phyloP scores from a whole-genome alignment of 2,113 vertebrate genomes.

The Hippocampus comes region DNA sequence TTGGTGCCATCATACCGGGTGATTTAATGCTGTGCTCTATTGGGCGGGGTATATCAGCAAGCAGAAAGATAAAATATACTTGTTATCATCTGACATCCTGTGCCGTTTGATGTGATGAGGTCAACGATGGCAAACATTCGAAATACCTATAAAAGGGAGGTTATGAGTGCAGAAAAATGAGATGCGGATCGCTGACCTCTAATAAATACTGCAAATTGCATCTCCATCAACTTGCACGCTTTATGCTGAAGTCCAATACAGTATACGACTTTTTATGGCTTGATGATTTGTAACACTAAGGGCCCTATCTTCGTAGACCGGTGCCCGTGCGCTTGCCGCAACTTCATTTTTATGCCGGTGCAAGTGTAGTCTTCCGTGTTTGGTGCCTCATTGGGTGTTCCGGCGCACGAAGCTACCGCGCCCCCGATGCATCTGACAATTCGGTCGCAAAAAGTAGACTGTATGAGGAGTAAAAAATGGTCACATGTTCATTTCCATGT shows the following conservation, averaged over 20 bases:
- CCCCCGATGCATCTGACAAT: no score
- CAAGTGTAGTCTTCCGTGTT: no score
- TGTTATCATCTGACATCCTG: constrained; percentile 4
- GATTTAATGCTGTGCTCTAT: constrained; percentile 2
- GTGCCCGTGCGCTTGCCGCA: no score
- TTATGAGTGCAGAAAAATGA: neutral
- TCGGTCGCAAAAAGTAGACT: no score
- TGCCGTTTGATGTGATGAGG: neutral
- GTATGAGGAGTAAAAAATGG: no score
- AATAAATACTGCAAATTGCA: neutral
- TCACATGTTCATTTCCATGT: no score
- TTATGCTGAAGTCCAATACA: neutral
- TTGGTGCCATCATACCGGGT: neutral
- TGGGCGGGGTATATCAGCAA: neutral
- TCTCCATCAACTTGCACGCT: neutral
- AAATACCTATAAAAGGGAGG: neutral
- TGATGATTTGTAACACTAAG: neutral
- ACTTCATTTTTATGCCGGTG: no score
- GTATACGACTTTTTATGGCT: no score
- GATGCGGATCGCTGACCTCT: neutral
- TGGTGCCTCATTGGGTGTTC: no score
- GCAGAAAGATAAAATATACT: constrained; percentile 1
- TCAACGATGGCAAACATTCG: constrained; percentile 8
- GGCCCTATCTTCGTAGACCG: no score
- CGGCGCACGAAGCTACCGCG: no score